Conservation (phyloP, 2,113 vertebrate genomes). For the Mus spicilegus region DNA sequence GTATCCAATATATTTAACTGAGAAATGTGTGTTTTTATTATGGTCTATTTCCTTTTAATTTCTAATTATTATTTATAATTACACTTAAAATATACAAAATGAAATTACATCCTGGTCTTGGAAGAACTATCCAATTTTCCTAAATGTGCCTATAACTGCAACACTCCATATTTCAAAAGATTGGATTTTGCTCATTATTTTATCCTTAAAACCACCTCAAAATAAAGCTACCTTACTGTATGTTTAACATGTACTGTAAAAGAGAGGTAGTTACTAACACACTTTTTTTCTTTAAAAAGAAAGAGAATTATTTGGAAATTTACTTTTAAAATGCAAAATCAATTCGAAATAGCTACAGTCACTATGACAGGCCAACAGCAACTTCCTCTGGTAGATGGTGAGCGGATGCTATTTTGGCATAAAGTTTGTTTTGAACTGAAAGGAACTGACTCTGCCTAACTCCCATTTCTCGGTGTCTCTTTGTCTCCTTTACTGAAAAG, state of each 20-base stretch:
- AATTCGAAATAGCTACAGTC: background rate
- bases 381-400: background rate
- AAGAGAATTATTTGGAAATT: background rate
- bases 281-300: conserved; percentile 74
- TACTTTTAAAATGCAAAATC: background rate
- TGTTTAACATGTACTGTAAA: conserved; percentile 92
- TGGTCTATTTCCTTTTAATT: conserved; percentile 90
- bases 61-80: conserved; percentile 94
- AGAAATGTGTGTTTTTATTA: conserved; percentile 93
- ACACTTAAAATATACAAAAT: conserved; percentile 91
- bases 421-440: background rate
- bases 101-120: conserved; percentile 90
- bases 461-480: background rate
- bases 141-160: conserved; percentile 89
- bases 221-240: conserved; percentile 92
- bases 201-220: conserved; percentile 89
- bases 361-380: background rate
- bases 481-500: background rate
- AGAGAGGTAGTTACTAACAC: conserved; percentile 93
- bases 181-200: conserved; percentile 90
- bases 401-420: background rate
- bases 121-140: conserved; percentile 90
- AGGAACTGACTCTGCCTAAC: background rate
- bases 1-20: conserved; percentile 92
- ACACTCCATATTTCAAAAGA: conserved; percentile 90